A percentile compares a stretch with the other conserved stretches of the same genome.
These are phyloP conservation scores for Pollenia griseotomentosa DNA, from an alignment of 2,888 invertebrate genomes.

Conservation along the genomic window DNA sequence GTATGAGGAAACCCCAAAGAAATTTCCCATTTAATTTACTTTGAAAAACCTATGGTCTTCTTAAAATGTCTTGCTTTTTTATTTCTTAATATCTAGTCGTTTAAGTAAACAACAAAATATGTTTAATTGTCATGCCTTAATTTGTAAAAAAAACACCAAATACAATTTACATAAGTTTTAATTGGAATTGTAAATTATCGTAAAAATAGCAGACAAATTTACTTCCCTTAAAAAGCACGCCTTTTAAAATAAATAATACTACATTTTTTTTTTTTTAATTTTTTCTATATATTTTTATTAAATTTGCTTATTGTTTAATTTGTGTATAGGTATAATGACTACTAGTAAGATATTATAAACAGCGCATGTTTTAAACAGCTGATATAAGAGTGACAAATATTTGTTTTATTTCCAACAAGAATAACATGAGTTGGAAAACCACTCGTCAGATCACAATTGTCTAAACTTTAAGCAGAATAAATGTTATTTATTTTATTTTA, in stretches of 20 bases:
- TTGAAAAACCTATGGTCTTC: neutral
- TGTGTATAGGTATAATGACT: too few relatives aligned
- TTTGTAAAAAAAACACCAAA: neutral
- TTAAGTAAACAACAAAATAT: conserved; percentile 31
- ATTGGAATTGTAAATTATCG: conserved; percentile 40
- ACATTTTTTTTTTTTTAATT: too few relatives aligned
- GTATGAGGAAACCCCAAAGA: too few relatives aligned
- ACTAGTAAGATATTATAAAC: neutral
- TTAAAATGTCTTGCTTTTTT: neutral
- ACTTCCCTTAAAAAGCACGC: neutral
- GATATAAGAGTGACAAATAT: conserved; percentile 4
- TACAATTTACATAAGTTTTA: conserved; percentile 68
- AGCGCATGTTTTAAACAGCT: conserved; percentile 14
- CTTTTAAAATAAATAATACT: neutral
- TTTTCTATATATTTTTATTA: too few relatives aligned
- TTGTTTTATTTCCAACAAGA: neutral
- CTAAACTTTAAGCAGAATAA: neutral
- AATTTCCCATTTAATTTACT: conserved; percentile 8
- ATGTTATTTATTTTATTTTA: neutral
- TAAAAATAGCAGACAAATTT: neutral
- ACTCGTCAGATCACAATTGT: neutral
- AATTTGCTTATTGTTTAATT: too few relatives aligned
- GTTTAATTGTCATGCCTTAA: conserved; percentile 24
- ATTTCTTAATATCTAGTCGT: neutral
- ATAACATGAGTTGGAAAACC: neutral